phyloP scores from a whole-genome alignment of 2,797 vertebrate species.

The Natrix natrix region DNA sequence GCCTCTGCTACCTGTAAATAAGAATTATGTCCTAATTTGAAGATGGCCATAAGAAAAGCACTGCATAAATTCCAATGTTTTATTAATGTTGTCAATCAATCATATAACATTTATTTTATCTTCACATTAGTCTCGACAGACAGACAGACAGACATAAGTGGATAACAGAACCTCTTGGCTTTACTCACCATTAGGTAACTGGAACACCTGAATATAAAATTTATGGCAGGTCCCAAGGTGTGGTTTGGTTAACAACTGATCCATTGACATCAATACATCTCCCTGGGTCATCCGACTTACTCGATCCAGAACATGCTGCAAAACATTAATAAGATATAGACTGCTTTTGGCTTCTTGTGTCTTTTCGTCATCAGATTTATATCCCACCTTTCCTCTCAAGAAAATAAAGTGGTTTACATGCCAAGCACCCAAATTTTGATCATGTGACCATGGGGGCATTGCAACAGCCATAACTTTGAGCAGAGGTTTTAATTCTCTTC shows the following conservation, averaged over 20 bases:
- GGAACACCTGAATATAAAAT: slow-evolving; percentile 95
- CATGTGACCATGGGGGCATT: neutral
- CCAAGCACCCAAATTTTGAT: neutral
- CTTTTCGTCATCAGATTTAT: neutral
- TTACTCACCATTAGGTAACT: slow-evolving; percentile 85
- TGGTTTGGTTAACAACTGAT: slow-evolving; percentile 96
- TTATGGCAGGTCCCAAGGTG: slow-evolving; percentile 96
- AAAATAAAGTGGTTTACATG: neutral
- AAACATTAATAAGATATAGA: slow-evolving; percentile 39
- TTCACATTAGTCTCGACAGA: neutral
- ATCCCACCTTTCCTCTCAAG: neutral
- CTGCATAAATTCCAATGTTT: neutral
- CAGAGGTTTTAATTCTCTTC: neutral
- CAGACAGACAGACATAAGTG: neutral
- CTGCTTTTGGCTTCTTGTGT: neutral
- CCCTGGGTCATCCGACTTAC: slow-evolving; percentile 97
- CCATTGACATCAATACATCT: slow-evolving; percentile 99
- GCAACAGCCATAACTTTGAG: neutral
- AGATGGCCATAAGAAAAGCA: neutral
- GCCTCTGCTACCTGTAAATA: neutral
- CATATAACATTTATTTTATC: neutral
- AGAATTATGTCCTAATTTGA: neutral
- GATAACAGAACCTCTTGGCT: neutral
- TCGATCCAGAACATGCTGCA: slow-evolving; percentile 93
- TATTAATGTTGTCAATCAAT: neutral